Evolutionary conservation across 2,797 vertebrate genomes (phyloP).

Genomic region (Oryzias dopingdopingensis): DNA sequence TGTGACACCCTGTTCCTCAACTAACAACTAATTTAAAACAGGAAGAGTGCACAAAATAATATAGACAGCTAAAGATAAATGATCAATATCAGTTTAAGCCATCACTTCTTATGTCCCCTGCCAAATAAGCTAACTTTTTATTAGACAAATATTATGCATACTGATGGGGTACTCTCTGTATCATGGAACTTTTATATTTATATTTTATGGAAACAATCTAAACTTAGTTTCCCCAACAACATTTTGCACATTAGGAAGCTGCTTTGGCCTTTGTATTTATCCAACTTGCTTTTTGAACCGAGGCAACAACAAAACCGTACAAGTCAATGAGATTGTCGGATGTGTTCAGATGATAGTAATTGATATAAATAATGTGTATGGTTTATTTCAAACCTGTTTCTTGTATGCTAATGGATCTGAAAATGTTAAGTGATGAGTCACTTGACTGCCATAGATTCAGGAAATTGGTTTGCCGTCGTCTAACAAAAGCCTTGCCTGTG

Average conservation of each 20-base stretch:
- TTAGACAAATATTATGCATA: slow-evolving; percentile 67
- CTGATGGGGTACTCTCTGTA: slow-evolving; percentile 67
- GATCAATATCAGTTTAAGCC: slow-evolving; percentile 75
- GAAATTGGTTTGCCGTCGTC: slow-evolving; percentile 70
- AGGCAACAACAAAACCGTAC: slow-evolving; percentile 36
- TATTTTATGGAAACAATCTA: slow-evolving; percentile 1
- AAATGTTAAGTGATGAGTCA: slow-evolving; percentile 65
- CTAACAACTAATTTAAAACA: slow-evolving; percentile 69
- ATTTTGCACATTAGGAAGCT: slow-evolving; percentile 45
- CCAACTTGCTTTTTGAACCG: slow-evolving; percentile 38
- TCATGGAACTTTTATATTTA: slow-evolving; percentile 56
- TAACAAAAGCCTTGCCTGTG: slow-evolving; percentile 62
- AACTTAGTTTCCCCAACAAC: slow-evolving; percentile 67
- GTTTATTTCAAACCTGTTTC: slow-evolving; percentile 51
- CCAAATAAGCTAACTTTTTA: slow-evolving; percentile 67
- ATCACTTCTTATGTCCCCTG: slow-evolving; percentile 46
- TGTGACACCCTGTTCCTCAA: slow-evolving; percentile 72
- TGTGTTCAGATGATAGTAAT: slow-evolving; percentile 41
- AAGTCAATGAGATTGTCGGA: slow-evolving; percentile 33
- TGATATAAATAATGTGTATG: slow-evolving; percentile 67
- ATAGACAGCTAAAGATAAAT: slow-evolving; percentile 69
- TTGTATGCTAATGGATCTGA: slow-evolving; percentile 53
- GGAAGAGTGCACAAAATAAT: slow-evolving; percentile 70
- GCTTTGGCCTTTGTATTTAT: slow-evolving; percentile 47
- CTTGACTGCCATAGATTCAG: slow-evolving; percentile 61